phyloP scores from a whole-genome alignment of 2,888 invertebrate genomes.

The Abrostola triplasia region DNA sequence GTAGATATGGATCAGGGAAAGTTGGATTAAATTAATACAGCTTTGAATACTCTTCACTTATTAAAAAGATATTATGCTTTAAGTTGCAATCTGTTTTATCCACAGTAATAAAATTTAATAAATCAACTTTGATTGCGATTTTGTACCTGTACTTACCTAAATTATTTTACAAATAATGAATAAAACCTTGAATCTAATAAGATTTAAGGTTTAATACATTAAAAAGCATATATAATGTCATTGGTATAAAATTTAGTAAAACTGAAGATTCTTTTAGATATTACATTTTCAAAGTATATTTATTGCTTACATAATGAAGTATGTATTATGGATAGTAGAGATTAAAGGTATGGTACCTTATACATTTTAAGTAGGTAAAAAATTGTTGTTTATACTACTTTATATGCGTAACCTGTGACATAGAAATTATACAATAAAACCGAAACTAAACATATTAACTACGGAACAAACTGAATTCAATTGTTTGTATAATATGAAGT shows the following conservation, averaged over 20 bases:
- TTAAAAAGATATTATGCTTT: neutral
- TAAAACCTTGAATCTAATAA: neutral
- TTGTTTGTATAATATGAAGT: conserved; percentile 50
- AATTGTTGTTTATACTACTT: too few species aligned
- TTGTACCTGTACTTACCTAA: conserved; percentile 23
- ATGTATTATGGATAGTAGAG: too few species aligned
- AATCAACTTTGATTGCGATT: conserved; percentile 10
- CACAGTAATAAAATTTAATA: conserved; percentile 11
- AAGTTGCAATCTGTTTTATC: neutral
- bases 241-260: neutral
- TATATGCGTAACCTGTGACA: neutral
- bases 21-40: neutral
- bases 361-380: too few species aligned
- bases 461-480: conserved; percentile 18
- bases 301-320: too few species aligned
- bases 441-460: conserved; percentile 2
- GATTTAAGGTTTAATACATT: neutral
- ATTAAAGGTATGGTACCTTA: too few species aligned
- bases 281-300: too few species aligned
- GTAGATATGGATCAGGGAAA: neutral
- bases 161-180: neutral
- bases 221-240: neutral
- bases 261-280: too few species aligned
- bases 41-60: neutral
- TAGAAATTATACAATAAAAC: neutral